Conservation (phyloP, 2,888 invertebrate species). For the Sacculina carcini region DNA sequence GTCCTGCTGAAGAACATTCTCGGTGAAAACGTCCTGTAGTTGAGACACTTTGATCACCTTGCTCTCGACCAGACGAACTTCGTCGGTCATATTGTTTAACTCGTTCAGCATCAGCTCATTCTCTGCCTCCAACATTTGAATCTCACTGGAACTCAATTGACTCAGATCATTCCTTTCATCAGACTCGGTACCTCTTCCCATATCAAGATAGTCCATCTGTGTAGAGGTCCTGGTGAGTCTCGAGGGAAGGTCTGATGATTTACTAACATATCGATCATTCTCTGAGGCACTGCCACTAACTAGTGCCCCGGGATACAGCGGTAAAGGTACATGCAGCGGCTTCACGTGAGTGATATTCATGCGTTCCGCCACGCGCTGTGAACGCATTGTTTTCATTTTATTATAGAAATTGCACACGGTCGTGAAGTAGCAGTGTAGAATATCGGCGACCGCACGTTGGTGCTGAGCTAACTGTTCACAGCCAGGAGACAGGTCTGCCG, state of each 20-base stretch:
- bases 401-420: constrained; percentile 23
- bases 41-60: constrained; percentile 81
- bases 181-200: too few species aligned
- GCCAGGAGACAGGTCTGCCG: background rate
- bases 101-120: constrained; percentile 65
- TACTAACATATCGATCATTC: too few species aligned
- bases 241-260: too few species aligned
- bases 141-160: too few species aligned
- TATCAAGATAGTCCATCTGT: too few species aligned
- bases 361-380: constrained; percentile 22
- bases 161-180: too few species aligned
- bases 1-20: constrained; percentile 79
- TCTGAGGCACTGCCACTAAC: too few species aligned
- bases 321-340: too few species aligned
- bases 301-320: too few species aligned
- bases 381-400: constrained; percentile 22
- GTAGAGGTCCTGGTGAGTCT: too few species aligned
- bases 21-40: constrained; percentile 82
- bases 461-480: constrained; percentile 20
- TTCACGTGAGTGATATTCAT: too few species aligned
- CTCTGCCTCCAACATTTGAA: constrained; percentile 78
- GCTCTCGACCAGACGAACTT: constrained; percentile 63
- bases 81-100: constrained; percentile 61
- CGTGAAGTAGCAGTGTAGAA: constrained; percentile 21
- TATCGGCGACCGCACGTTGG: constrained; percentile 18